Base-by-base conservation (phyloP, 2,888 invertebrate species). In the Eudemis profundana region DNA sequence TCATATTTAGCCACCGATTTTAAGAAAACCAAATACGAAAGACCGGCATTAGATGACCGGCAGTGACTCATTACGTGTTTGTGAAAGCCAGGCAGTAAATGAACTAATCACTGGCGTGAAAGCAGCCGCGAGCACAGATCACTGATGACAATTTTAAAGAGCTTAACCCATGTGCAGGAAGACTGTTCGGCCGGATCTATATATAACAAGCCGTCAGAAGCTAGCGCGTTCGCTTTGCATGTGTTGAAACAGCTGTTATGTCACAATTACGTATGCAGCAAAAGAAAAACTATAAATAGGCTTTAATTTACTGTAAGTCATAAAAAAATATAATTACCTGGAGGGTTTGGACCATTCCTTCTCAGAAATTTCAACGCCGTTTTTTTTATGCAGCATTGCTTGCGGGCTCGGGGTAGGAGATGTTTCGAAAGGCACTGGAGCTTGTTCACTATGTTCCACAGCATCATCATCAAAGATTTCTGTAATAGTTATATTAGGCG, bases 101-200 rank as follows among this genome's bases (percentile, higher is more conserved):
- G 85, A 86, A 90, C 88, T 89, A 89, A 86, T 89, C 84, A 89
- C 86, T 80, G 77, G 77, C 82, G 84, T 86, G 86, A 89, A 89
- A 90, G 89, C 86, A 87, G 84, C 76, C 85, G 90, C 90, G 92
- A 89, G 87, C 90, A 86, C 87, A 87, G 90, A 85, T 86, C 86
- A 84, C 85, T 83, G 87, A 85, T 88, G 90, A 91, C 90, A 90
- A 89, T 90, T 91, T 87, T 89, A 87, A 89, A 90, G 87, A 90
- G 87, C 87, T 87, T 85, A 86, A 85, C 77, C 85, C 84, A 85
- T 86, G 89, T 88, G 82, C 87, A 90, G 87, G 86, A 90, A 89
- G 86, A 84, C 84, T 79, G 80, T 79, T 83, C 81, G 82, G 74
- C 76, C 81, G 74, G 81, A 75, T 83, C 92, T 92, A 92, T 89